Evolutionary conservation across 2,888 invertebrate genomes (phyloP).

Genomic region (Tuta absoluta): DNA sequence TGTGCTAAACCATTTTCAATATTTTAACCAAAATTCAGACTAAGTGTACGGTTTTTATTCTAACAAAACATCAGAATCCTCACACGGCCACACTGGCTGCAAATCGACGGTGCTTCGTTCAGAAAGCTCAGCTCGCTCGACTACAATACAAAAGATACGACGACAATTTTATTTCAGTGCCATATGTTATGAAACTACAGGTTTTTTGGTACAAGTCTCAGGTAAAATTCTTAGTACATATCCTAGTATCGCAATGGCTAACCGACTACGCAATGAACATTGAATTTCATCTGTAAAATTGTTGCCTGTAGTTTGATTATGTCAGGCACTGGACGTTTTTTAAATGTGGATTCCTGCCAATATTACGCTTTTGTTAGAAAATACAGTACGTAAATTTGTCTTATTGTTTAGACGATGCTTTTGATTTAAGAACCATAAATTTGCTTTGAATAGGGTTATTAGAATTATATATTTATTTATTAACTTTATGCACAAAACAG

Average conservation of each 20-base stretch:
- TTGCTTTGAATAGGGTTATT: background rate
- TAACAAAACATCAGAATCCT: background rate
- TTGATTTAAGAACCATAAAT: background rate
- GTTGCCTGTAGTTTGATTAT: too few species aligned
- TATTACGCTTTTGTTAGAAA: conserved; percentile 22
- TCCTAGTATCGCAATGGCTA: too few species aligned
- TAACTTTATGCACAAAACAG: too few species aligned
- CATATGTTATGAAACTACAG: too few species aligned
- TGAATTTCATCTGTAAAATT: too few species aligned
- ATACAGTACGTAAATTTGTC: conserved; percentile 16
- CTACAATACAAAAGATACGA: conserved; percentile 48
- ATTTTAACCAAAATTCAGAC: too few species aligned
- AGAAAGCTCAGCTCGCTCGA: conserved; percentile 52
- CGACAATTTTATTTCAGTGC: conserved; percentile 39
- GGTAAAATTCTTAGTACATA: too few species aligned
- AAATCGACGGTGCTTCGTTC: conserved; percentile 52
- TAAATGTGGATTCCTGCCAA: conserved; percentile 25
- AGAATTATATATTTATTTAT: background rate
- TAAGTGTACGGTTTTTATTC: too few species aligned
- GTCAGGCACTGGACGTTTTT: conserved; percentile 46
- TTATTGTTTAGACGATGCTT: conserved; percentile 15
- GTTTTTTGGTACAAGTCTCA: too few species aligned
- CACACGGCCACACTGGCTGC: conserved; percentile 54
- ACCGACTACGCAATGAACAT: too few species aligned
- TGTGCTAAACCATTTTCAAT: too few species aligned